Percentiles rank a stretch among this genome's conserved stretches.
These are phyloP conservation scores for Puma concolor DNA, from an alignment of 2,113 vertebrate genomes.

Conservation along the genomic window DNA sequence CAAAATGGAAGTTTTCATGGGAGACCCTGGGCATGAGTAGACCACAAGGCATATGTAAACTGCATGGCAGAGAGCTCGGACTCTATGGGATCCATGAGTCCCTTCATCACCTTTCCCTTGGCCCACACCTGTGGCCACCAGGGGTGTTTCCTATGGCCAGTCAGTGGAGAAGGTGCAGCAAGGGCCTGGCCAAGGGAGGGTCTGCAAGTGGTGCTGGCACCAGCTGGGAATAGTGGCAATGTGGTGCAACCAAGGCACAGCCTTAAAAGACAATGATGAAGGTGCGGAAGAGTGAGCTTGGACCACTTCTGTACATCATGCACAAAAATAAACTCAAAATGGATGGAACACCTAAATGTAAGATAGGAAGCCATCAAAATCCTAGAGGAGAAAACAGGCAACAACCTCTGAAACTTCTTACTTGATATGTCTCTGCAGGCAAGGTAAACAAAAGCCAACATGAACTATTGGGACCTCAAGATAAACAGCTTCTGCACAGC, in stretches of 20 bases:
- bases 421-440: no score
- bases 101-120: neutral
- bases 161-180: neutral
- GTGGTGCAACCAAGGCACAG: neutral
- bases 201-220: neutral
- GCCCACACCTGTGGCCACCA: neutral
- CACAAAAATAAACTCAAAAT: no score
- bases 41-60: neutral
- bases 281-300: no score
- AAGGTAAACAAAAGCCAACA: no score
- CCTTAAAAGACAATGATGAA: neutral
- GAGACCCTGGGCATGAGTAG: neutral
- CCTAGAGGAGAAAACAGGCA: no score
- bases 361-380: no score
- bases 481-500: no score
- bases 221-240: neutral
- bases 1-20: neutral
- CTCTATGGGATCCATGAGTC: accelerated
- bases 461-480: no score
- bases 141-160: neutral
- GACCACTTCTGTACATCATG: no score
- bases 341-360: no score
- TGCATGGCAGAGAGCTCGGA: neutral
- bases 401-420: no score
- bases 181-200: neutral